phyloP scores from a whole-genome alignment of 2,797 vertebrate species.

The Etheostoma nigrum region DNA sequence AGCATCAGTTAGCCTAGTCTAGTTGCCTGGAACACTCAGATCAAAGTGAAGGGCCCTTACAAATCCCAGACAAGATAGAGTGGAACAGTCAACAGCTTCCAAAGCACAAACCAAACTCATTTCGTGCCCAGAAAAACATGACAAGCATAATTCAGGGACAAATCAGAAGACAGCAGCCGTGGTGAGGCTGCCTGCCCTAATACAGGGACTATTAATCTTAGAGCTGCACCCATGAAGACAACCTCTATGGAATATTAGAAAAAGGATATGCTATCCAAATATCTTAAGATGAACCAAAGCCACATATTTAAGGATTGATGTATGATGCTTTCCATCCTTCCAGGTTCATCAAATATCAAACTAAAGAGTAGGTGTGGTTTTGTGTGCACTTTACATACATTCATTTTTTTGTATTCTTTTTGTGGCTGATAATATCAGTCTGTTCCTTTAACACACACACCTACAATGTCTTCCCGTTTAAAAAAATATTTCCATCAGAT shows the following conservation, averaged over 20 bases:
- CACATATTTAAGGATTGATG: not conserved
- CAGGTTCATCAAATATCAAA: slow-evolving; percentile 1
- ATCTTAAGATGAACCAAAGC: not conserved
- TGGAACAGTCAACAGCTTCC: slow-evolving; percentile 46
- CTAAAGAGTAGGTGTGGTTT: not conserved
- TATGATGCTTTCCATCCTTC: not conserved
- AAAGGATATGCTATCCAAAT: not conserved
- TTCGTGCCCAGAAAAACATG: slow-evolving; percentile 29
- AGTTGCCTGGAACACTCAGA: slow-evolving; percentile 58
- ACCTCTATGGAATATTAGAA: slow-evolving; percentile 7
- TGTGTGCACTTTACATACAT: not conserved
- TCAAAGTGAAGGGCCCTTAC: slow-evolving; percentile 58
- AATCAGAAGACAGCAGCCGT: slow-evolving; percentile 21
- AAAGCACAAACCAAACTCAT: slow-evolving; percentile 47
- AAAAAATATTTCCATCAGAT: not conserved
- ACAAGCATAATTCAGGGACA: slow-evolving; percentile 34
- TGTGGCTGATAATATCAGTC: not conserved
- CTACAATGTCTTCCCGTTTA: not conserved
- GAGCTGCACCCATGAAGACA: slow-evolving; percentile 23
- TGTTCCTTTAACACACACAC: not conserved
- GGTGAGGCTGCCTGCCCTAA: slow-evolving; percentile 19
- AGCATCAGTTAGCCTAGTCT: slow-evolving; percentile 58
- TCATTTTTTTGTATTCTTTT: no score
- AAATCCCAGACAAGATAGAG: slow-evolving; percentile 54
- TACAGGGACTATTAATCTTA: slow-evolving; percentile 29